Conservation (phyloP, 2,113 vertebrate genomes). For the Gopherus evgoodei region DNA sequence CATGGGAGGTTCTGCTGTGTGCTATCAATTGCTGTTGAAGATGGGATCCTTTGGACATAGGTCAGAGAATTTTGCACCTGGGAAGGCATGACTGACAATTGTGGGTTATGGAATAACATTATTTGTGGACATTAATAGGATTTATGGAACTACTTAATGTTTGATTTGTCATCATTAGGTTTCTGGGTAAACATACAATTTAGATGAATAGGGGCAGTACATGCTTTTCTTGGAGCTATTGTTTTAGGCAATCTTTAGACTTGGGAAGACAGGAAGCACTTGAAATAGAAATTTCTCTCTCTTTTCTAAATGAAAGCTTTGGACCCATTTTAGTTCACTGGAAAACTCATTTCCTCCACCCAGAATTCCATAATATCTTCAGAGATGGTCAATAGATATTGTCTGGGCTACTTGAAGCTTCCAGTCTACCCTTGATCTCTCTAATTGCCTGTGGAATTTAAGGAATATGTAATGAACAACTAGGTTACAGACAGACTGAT, state of each 20-base stretch:
- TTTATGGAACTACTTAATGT: not conserved
- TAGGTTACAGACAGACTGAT: slow-evolving; percentile 7
- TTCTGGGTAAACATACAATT: not conserved
- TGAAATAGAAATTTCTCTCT: not conserved
- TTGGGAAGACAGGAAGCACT: not conserved
- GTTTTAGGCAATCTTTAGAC: not conserved
- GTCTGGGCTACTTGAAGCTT: slow-evolving; percentile 15
- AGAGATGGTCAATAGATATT: not conserved
- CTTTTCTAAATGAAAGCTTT: not conserved
- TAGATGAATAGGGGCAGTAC: not conserved
- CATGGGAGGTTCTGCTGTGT: not conserved
- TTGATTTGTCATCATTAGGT: not conserved
- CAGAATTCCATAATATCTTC: slow-evolving; percentile 11
- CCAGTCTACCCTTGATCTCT: not conserved
- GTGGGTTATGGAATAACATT: not conserved
- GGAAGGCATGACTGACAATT: not conserved
- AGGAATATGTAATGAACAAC: slow-evolving; percentile 16
- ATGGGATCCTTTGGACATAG: not conserved
- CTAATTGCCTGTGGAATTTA: not conserved
- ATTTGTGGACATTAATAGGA: not conserved
- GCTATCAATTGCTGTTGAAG: not conserved
- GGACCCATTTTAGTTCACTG: slow-evolving; percentile 5
- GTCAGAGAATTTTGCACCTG: not conserved
- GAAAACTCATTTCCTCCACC: slow-evolving; percentile 43
- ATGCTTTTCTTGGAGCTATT: not conserved